These are phyloP conservation scores for Nomada hirtipes DNA, from an alignment of 2,888 invertebrate genomes.

Conservation along the genomic window DNA sequence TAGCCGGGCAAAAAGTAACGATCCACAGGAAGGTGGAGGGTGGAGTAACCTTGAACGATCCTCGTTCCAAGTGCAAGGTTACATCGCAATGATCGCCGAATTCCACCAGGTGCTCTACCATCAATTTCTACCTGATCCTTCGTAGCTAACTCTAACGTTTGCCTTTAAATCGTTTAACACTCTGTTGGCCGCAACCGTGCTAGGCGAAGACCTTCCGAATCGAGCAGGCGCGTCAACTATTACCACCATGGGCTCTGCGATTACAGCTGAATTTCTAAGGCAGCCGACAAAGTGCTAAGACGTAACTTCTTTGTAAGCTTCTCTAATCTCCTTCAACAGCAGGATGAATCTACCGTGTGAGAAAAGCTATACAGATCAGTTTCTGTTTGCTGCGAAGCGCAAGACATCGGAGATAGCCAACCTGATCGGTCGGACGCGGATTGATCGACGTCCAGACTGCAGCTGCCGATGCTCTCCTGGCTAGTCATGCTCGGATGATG, in stretches of 20 bases:
- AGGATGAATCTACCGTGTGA: neutral
- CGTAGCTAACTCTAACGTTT: neutral
- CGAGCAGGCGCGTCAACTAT: too few species aligned
- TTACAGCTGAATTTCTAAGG: neutral
- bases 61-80: slow-evolving; percentile 53
- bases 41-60: slow-evolving; percentile 60
- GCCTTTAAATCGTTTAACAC: neutral
- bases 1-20: slow-evolving; percentile 57
- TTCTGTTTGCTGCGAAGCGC: slow-evolving; percentile 1
- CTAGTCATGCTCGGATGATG: slow-evolving; percentile 81
- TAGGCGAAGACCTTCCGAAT: neutral
- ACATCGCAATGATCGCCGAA: slow-evolving; percentile 3
- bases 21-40: slow-evolving; percentile 60
- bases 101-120: slow-evolving; percentile 7
- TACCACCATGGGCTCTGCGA: neutral
- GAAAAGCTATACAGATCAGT: neutral
- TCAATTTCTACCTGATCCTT: neutral
- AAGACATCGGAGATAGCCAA: slow-evolving; percentile 72
- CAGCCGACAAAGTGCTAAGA: neutral
- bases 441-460: slow-evolving; percentile 93
- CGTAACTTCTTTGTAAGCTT: neutral
- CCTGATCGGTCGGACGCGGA: slow-evolving; percentile 84
- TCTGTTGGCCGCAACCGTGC: neutral
- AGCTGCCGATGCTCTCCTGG: slow-evolving; percentile 93
- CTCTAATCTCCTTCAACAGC: neutral